These are phyloP conservation scores for Linepithema humile DNA, from an alignment of 1,140 invertebrate species.

Conservation along the genomic window DNA sequence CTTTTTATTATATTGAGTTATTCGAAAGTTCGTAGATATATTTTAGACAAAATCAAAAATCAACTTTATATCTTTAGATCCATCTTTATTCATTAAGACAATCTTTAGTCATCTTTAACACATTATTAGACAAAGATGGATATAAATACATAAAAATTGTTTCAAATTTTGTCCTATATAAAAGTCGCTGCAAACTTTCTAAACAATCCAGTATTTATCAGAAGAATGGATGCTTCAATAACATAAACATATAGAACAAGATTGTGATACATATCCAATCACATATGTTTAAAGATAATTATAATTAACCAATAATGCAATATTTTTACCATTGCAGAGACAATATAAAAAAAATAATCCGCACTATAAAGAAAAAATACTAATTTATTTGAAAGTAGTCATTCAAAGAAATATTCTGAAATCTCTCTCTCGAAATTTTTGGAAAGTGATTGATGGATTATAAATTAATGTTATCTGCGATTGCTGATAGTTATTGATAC, in stretches of 20 bases:
- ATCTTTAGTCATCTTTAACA: too few relatives aligned
- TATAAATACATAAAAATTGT: too few relatives aligned
- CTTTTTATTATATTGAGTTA: too few relatives aligned
- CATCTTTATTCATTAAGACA: too few relatives aligned
- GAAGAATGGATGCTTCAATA: neutral
- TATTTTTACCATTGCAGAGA: neutral
- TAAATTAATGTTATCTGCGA: slow-evolving; percentile 54
- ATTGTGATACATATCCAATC: neutral
- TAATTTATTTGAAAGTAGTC: neutral
- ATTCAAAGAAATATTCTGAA: neutral
- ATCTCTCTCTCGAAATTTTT: slow-evolving; percentile 2
- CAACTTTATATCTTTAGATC: too few relatives aligned
- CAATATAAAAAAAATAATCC: neutral
- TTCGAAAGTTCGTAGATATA: too few relatives aligned
- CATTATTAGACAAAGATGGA: too few relatives aligned
- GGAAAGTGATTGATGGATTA: neutral
- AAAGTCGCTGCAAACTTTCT: too few relatives aligned
- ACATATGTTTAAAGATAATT: neutral
- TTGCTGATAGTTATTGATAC: slow-evolving; percentile 79
- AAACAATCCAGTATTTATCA: too few relatives aligned
- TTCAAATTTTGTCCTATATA: too few relatives aligned
- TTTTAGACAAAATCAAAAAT: too few relatives aligned
- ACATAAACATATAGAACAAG: neutral
- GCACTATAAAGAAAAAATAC: neutral
- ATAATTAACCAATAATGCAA: neutral